Conservation (phyloP, 2,888 invertebrate species). For the Metacarcinus magister region DNA sequence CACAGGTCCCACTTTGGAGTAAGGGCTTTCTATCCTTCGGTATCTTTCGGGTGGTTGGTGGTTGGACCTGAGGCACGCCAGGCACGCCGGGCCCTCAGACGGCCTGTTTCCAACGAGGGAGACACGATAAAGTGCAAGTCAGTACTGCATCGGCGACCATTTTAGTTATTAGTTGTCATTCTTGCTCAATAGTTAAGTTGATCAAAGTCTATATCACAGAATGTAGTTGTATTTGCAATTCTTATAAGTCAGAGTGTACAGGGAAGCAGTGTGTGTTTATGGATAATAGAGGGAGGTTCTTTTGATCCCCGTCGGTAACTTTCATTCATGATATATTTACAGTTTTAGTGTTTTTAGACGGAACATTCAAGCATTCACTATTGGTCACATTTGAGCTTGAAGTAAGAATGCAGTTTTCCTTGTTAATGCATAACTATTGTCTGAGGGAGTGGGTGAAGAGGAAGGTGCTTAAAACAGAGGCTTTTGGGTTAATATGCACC, state of each 20-base stretch:
- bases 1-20: not conserved
- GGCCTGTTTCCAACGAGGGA: not conserved
- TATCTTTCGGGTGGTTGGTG: not conserved
- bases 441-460: not conserved
- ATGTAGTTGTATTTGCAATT: not conserved
- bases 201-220: constrained; percentile 68
- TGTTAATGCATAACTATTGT: not conserved
- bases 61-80: not conserved
- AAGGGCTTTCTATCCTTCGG: not conserved
- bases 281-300: not conserved
- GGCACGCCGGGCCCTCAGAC: not conserved
- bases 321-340: constrained; percentile 39
- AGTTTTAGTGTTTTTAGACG: not conserved
- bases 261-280: not conserved
- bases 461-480: constrained; percentile 2
- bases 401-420: not conserved
- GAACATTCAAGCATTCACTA: not conserved
- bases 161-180: constrained; percentile 71
- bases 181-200: constrained; percentile 78
- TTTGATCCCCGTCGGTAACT: not conserved
- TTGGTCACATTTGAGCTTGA: not conserved
- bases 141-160: constrained; percentile 59
- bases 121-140: constrained; percentile 3
- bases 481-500: not conserved
- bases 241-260: not conserved